These are phyloP conservation scores for Plectropomus leopardus DNA, from an alignment of 2,113 vertebrate genomes.

Conservation along the genomic window DNA sequence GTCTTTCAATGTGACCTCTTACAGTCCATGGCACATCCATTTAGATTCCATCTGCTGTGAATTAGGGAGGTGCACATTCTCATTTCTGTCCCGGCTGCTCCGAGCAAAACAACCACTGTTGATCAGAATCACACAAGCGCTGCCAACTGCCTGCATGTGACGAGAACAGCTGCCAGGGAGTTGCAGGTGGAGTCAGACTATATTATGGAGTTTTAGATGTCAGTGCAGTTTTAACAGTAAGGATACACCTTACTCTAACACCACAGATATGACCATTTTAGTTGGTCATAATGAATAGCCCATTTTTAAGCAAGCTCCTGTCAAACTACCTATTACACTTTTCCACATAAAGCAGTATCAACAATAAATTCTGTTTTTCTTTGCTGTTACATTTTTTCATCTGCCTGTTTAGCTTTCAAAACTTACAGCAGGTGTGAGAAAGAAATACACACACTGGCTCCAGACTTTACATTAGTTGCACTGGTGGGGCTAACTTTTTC, in stretches of 20 bases:
- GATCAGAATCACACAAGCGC: slow-evolving; percentile 65
- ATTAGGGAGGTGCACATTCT: slow-evolving; percentile 72
- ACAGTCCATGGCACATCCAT: slow-evolving; percentile 76
- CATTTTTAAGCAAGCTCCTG: not conserved
- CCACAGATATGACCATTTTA: not conserved
- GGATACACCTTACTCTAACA: too few species aligned
- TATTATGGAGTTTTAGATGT: slow-evolving; percentile 33
- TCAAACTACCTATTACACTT: not conserved
- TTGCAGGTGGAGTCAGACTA: slow-evolving; percentile 52
- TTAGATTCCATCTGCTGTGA: slow-evolving; percentile 80
- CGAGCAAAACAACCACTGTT: slow-evolving; percentile 71
- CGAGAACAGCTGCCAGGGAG: slow-evolving; percentile 63
- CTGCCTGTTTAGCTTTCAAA: not conserved
- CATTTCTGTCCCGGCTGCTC: slow-evolving; percentile 69
- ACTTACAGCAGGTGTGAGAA: not conserved
- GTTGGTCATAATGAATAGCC: not conserved
- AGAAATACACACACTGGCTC: not conserved
- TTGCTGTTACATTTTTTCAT: not conserved
- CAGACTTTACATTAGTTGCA: too few species aligned
- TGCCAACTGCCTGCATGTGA: slow-evolving; percentile 60
- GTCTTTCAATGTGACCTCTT: slow-evolving; percentile 77
- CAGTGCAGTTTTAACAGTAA: not conserved
- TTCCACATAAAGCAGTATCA: not conserved
- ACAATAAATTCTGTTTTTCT: not conserved
- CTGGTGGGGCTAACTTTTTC: too few species aligned